Evolutionary conservation across 2,113 vertebrate species (phyloP), one percentile per base, ranked within the genome.

Genomic region (Thymallus thymallus): DNA sequence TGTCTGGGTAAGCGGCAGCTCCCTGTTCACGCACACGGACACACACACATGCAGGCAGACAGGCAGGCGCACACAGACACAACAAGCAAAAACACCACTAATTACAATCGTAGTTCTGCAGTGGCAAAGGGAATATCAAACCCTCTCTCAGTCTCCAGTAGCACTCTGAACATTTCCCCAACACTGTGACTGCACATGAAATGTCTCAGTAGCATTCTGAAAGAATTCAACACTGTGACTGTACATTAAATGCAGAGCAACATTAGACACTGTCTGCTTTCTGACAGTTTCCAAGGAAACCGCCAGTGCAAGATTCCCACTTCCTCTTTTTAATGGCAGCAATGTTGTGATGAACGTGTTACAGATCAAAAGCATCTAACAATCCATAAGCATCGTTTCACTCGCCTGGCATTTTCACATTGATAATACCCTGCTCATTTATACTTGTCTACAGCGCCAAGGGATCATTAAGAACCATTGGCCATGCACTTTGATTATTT

Each of bases 1-100:
- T 99, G 71, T 99, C 98, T 3, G 98, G 98, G 82, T 98, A 96
- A 30, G 97, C 97, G 32, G 98, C 98, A 63, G 97, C 98, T 35
- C 98, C 98, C 98, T 99, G 87, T 16, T 56, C 64, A 75, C 1
- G 69, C 5, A 80, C 6, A 73, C 32, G 73, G 16, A 58, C 24
- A 65, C 14, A 75, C 51, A 65, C 24, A 45, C 30, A 24, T 30
- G 69, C 24, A 29, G 29, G 35, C 26, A 20, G 2, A 46, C 70
- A 74, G 63, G 58, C 55, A 75, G 4, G 58, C 3, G 10, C 6
- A 56, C 64, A 76, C 20, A 70, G 18, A 29, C 73, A 69, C 55
- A 75, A 73, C 48, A 69, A 32, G 35, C 22, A 60, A 46, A 61
- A 12, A 1, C 10, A 20, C 29, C 63, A 51, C 6, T 61, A 75